These are phyloP conservation scores for Virgularia gustaviana DNA, from an alignment of 92 coral and sea anemone species.

Conservation along the genomic window DNA sequence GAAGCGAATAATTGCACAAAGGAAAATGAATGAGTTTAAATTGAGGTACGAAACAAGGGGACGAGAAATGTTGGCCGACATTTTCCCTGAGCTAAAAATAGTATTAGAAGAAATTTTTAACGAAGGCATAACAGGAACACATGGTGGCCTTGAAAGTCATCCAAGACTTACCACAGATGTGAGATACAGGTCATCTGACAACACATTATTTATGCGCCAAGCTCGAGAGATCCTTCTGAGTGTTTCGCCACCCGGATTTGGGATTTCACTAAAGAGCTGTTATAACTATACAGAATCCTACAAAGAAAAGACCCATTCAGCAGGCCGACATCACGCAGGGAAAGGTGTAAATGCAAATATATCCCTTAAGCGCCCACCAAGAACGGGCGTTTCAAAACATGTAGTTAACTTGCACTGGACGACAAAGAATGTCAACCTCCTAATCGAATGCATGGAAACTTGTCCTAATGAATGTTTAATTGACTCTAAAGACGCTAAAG, in stretches of 20 bases:
- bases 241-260: constrained; percentile 27
- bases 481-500: constrained; percentile 49
- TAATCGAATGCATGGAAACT: constrained; percentile 27
- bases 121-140: neutral
- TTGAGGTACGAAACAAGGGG: constrained; percentile 13
- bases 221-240: constrained; percentile 28
- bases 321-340: constrained; percentile 50
- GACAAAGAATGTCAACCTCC: constrained; percentile 40
- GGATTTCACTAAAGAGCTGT: constrained; percentile 35
- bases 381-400: constrained; percentile 28
- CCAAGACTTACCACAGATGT: constrained; percentile 40
- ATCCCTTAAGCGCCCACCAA: constrained; percentile 42
- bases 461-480: constrained; percentile 9
- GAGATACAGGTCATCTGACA: constrained; percentile 10
- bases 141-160: constrained; percentile 43
- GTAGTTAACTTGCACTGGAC: constrained; percentile 48
- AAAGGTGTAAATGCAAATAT: constrained; percentile 40
- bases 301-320: constrained; percentile 31
- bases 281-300: constrained; percentile 46
- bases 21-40: neutral
- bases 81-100: neutral
- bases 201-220: constrained; percentile 28
- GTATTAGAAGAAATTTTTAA: constrained; percentile 18
- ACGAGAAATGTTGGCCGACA: neutral
- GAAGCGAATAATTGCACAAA: neutral